phyloP scores from a whole-genome alignment of 1,140 invertebrate genomes.

The Helicorthomorpha holstii region DNA sequence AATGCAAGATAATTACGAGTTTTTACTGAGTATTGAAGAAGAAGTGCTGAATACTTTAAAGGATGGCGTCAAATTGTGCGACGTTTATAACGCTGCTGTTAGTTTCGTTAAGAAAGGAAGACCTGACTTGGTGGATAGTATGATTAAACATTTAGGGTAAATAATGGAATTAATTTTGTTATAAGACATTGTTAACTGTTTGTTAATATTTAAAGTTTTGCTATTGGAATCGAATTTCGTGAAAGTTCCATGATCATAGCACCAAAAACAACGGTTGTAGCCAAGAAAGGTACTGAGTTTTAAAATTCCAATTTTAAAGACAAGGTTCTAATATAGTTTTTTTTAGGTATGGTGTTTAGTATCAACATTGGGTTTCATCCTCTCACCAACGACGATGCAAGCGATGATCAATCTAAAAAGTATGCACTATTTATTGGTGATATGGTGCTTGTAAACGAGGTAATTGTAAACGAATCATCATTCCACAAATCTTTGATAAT shows the following conservation, averaged over 20 bases:
- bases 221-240: constrained; percentile 94
- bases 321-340: background rate
- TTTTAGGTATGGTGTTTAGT: constrained; percentile 84
- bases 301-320: constrained; percentile 1
- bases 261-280: constrained; percentile 62
- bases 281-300: constrained; percentile 43
- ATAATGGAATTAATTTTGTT: background rate
- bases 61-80: constrained; percentile 64
- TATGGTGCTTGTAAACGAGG: constrained; percentile 85
- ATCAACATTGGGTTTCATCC: constrained; percentile 86
- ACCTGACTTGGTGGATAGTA: constrained; percentile 65
- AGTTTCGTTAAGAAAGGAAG: constrained; percentile 74
- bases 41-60: constrained; percentile 69
- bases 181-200: constrained; percentile 2
- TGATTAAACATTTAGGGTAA: constrained; percentile 83
- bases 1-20: constrained; percentile 76
- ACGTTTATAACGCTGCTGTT: constrained; percentile 74
- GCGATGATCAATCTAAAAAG: constrained; percentile 68
- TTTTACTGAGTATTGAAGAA: constrained; percentile 78
- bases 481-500: background rate
- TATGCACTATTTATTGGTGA: constrained; percentile 95
- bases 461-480: constrained; percentile 16
- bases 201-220: constrained; percentile 43
- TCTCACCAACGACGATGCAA: constrained; percentile 61
- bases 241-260: constrained; percentile 84